phyloP scores from a whole-genome alignment of 2,888 invertebrate genomes.

The Holacanthella duospinosa region DNA sequence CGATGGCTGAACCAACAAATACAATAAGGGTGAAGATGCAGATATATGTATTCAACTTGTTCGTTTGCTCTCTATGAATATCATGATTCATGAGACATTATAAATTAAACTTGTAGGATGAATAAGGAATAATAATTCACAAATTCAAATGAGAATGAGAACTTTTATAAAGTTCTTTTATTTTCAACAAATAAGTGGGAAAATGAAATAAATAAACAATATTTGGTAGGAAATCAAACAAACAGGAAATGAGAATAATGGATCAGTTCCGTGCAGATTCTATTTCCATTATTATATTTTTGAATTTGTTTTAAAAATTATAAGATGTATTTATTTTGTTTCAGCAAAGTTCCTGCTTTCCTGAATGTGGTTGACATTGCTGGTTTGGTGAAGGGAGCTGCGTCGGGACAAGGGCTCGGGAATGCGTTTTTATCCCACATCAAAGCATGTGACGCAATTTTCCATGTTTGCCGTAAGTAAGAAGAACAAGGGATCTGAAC shows the following conservation, averaged over 20 bases:
- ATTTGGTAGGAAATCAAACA: background rate
- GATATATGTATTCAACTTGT: background rate
- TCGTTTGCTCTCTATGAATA: background rate
- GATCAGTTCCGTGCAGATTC: background rate
- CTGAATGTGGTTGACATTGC: constrained; percentile 97
- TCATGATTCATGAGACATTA: background rate
- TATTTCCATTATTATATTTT: background rate
- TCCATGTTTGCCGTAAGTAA: constrained; percentile 92
- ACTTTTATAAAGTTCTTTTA: background rate
- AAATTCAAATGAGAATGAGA: background rate
- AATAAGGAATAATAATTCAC: background rate
- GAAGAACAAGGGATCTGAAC: too few relatives aligned
- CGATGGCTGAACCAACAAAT: constrained; percentile 12
- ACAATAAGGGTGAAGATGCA: constrained; percentile 8
- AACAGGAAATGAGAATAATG: background rate
- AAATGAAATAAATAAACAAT: background rate
- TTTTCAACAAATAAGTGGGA: background rate
- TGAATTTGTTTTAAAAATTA: background rate
- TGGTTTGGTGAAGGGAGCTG: constrained; percentile 93
- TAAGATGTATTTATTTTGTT: background rate
- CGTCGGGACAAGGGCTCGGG: constrained; percentile 94
- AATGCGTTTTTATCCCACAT: constrained; percentile 98
- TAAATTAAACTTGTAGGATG: background rate
- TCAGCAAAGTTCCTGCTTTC: constrained; percentile 96
- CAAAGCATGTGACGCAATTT: constrained; percentile 94